phyloP scores from a whole-genome alignment of 2,113 vertebrate genomes.

The Phyllostomus discolor region DNA sequence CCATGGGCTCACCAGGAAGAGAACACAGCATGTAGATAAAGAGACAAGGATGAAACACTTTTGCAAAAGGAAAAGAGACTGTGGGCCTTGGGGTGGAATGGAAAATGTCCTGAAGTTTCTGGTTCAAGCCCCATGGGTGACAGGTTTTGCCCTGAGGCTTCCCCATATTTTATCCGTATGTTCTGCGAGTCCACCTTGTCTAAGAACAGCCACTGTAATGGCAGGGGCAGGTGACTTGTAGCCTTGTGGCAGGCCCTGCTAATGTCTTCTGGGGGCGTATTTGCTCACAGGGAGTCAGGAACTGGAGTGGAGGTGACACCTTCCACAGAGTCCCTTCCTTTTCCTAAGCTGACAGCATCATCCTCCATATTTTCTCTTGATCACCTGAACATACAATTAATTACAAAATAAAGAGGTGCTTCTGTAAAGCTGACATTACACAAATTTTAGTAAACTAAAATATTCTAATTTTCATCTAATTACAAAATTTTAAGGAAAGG shows the following conservation, averaged over 20 bases:
- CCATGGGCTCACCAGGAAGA: neutral
- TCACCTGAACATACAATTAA: neutral
- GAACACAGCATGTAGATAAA: neutral
- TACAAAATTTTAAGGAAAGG: neutral
- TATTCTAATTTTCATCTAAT: neutral
- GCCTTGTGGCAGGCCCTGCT: rapidly evolving
- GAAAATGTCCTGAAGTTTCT: neutral
- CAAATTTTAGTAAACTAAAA: neutral
- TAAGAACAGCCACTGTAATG: neutral
- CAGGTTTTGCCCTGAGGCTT: neutral
- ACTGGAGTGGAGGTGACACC: neutral
- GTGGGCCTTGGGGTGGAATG: neutral
- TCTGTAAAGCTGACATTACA: neutral
- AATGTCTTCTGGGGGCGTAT: neutral
- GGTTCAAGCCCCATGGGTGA: neutral
- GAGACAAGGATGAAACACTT: neutral
- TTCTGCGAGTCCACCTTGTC: neutral
- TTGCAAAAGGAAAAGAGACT: neutral
- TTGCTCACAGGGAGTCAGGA: neutral
- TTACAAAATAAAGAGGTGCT: neutral
- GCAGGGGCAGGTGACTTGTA: neutral
- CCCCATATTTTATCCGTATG: neutral
- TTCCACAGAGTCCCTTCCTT: neutral
- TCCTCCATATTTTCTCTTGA: neutral
- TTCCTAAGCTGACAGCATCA: neutral